Base-by-base conservation (phyloP, 2,113 vertebrate species). In the Guaruba guarouba region DNA sequence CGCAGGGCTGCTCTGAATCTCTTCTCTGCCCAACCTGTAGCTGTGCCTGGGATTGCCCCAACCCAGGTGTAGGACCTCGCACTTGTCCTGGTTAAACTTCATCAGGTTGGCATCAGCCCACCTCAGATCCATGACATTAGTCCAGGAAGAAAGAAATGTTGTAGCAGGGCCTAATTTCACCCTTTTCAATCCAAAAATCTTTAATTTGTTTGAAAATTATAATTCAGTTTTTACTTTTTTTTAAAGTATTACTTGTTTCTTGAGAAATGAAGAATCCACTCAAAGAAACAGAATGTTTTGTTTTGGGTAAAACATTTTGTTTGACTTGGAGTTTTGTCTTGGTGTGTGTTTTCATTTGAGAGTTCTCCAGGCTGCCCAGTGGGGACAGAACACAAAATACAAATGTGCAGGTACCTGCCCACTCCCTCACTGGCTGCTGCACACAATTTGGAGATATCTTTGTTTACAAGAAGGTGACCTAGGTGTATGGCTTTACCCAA, bases 351-450 rank as follows among this genome's bases (percentile, higher is more conserved):
- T 75, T 54, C 8, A 2, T 66, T 57, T 74, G 64, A 18, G 66
- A 25, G 35, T 14, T 94, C 37, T 77, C 24, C 28, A 59, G 55
- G 66, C 39, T 75, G 62, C 37, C 29, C 0, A 2, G 0, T 17
- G 46, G 62, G 67, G 35, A 82, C 52, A 61, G 57, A 71, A 39
- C 33, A 54, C 48, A 51, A 18, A 23, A 17, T 9, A 6, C 4
- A 11, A 1, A 0, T n/a, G 28, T 0, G 0, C 43, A 35, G 66
- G 44, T 67, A 29, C 33, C 61, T 62, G 22, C 90, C 43, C 2
- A 5, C 63, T 88, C 1, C 0, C 35, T 35, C 70, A 29, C 74
- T 87, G 3, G 1, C 19, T 33, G 43, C 89, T 68, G 64, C 61
- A 15, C 39, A 1, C 25, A 43, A 31, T 12, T n/a, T 63, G 90